Evolutionary conservation across 1,140 invertebrate species (phyloP).

Genomic region (Theocolax elegans): DNA sequence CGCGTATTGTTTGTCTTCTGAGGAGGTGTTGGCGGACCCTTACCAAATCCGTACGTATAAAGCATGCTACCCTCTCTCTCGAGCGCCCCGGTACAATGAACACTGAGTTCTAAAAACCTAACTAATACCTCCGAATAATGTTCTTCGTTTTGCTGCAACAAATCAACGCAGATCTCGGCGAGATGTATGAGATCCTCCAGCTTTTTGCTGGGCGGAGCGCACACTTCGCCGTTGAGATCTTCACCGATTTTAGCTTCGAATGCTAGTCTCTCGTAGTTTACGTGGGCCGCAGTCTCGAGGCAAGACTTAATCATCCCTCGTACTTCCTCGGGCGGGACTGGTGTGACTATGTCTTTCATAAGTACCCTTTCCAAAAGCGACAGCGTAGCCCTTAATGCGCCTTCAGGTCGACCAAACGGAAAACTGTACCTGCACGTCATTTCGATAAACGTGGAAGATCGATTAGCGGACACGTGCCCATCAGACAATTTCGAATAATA

Average conservation of each 20-base stretch:
- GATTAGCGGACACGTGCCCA: no score
- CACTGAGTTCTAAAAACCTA: constrained; percentile 66
- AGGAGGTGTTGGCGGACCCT: constrained; percentile 57
- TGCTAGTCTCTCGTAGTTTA: constrained; percentile 97
- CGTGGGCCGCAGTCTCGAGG: constrained; percentile 95
- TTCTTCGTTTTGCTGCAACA: constrained; percentile 99
- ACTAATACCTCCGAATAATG: constrained; percentile 97
- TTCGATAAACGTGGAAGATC: no score
- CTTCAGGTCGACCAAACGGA: constrained; percentile 98
- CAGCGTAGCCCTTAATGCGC: constrained; percentile 94
- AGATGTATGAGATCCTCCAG: constrained; percentile 97
- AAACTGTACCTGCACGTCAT: constrained; percentile 88
- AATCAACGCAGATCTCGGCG: constrained; percentile 97
- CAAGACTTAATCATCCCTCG: constrained; percentile 95
- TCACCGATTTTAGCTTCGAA: constrained; percentile 98
- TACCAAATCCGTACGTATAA: constrained; percentile 50
- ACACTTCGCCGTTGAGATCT: constrained; percentile 84
- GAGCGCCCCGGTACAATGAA: constrained; percentile 58
- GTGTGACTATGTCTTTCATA: constrained; percentile 99
- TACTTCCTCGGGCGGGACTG: constrained; percentile 97
- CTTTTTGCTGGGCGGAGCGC: constrained; percentile 86
- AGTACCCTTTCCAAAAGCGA: constrained; percentile 95
- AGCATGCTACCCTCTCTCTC: constrained; percentile 59
- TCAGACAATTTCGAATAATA: no score
- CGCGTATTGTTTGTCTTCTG: constrained; percentile 54